A percentile compares a stretch with the other conserved stretches of the same genome.
phyloP scores from a whole-genome alignment of 1,140 invertebrate species.

The Drosophila sp. region DNA sequence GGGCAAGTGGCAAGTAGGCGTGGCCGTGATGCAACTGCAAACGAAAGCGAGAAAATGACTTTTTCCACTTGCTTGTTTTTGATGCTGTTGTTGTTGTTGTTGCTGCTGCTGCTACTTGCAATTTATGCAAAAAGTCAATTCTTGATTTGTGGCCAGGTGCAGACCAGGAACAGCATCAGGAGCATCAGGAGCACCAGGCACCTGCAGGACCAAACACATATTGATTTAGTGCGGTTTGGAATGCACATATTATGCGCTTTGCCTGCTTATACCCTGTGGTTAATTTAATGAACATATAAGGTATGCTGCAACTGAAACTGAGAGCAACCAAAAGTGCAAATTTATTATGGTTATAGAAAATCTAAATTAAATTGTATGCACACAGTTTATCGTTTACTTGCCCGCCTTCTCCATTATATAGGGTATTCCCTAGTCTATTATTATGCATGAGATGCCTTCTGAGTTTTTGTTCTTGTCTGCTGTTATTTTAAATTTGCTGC shows the following conservation, averaged over 20 bases:
- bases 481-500: slow-evolving; percentile 67
- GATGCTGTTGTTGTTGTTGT: slow-evolving; percentile 46
- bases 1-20: not conserved
- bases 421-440: slow-evolving; percentile 32
- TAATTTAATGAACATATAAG: not conserved
- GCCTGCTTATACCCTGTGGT: slow-evolving; percentile 7
- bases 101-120: slow-evolving; percentile 75
- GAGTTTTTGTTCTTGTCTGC: slow-evolving; percentile 32
- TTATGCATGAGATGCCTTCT: not conserved
- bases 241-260: slow-evolving; percentile 1
- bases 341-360: no score
- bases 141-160: slow-evolving; percentile 68
- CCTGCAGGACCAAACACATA: slow-evolving; percentile 49
- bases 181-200: slow-evolving; percentile 15
- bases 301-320: no score
- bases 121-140: slow-evolving; percentile 83
- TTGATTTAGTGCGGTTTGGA: slow-evolving; percentile 71
- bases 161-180: slow-evolving; percentile 11
- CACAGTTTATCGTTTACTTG: no score
- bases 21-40: slow-evolving; percentile 59
- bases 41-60: slow-evolving; percentile 79
- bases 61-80: slow-evolving; percentile 33
- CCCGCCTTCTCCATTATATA: slow-evolving; percentile 6
- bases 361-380: no score
- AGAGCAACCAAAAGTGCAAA: no score